Evolutionary conservation across 2,113 vertebrate genomes (phyloP).

Genomic region (Pedionomus torquatus): DNA sequence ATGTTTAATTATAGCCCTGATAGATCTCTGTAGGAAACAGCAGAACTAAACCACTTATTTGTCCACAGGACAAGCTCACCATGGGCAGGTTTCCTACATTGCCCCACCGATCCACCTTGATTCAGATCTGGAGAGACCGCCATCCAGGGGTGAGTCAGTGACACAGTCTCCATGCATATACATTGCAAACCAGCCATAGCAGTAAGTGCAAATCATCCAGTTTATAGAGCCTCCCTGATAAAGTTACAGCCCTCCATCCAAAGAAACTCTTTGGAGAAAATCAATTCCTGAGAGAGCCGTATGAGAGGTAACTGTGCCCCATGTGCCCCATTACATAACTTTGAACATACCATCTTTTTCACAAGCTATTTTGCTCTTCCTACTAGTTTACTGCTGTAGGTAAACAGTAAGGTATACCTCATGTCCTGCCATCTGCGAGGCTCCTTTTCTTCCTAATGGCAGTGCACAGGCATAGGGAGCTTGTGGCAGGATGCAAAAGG

Average conservation of each 20-base stretch:
- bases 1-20: not conserved
- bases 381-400: not conserved
- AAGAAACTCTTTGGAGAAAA: not conserved
- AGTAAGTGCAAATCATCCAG: not conserved
- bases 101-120: slow-evolving; percentile 80
- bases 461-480: not conserved
- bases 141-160: slow-evolving; percentile 76
- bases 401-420: not conserved
- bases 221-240: not conserved
- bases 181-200: not conserved
- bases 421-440: not conserved
- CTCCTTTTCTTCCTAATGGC: not conserved
- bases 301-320: accelerated
- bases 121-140: slow-evolving; percentile 75
- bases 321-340: not conserved
- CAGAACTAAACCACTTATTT: slow-evolving; percentile 48
- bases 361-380: not conserved
- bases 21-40: not conserved
- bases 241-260: not conserved
- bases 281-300: not conserved
- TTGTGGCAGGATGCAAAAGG: not conserved
- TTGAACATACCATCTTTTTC: not conserved
- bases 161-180: not conserved
- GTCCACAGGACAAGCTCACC: slow-evolving; percentile 78
- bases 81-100: slow-evolving; percentile 81